A percentile compares a stretch with the other conserved stretches of the same genome.
Evolutionary conservation across 2,797 vertebrate species (phyloP).

Genomic region (Adelosebastes latens): DNA sequence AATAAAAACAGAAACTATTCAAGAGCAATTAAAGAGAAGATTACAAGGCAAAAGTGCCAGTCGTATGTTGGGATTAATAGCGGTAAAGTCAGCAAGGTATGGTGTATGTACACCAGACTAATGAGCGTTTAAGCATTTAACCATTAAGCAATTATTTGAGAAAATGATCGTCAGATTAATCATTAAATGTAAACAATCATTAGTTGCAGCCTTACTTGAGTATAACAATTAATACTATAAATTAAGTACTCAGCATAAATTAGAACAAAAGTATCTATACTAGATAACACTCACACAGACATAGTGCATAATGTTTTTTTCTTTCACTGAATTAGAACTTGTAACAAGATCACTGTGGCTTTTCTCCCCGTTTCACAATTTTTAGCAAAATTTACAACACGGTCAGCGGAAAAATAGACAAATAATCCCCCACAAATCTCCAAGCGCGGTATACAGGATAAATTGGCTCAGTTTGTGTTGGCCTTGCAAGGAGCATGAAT

Average conservation of each 20-base stretch:
- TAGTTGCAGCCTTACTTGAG: not conserved
- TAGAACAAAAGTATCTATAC: not conserved
- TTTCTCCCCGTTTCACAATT: constrained; percentile 32
- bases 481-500: constrained; percentile 20
- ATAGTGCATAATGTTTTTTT: not conserved
- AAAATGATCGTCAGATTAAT: not conserved
- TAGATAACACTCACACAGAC: not conserved
- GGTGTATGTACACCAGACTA: not conserved
- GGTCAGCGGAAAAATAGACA: constrained; percentile 62
- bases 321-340: not conserved
- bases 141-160: not conserved
- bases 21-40: not conserved
- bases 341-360: constrained; percentile 40
- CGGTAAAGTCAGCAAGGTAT: not conserved
- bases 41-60: not conserved
- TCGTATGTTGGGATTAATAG: not conserved
- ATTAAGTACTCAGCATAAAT: not conserved
- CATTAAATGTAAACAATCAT: not conserved
- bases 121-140: not conserved
- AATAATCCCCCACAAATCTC: constrained; percentile 66
- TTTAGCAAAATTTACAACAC: constrained; percentile 37
- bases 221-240: not conserved
- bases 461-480: constrained; percentile 36
- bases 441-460: constrained; percentile 12
- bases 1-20: not conserved